Evolutionary conservation across 92 coral and sea anemone species (phyloP).

Genomic region (Phenganax stokvisi): DNA sequence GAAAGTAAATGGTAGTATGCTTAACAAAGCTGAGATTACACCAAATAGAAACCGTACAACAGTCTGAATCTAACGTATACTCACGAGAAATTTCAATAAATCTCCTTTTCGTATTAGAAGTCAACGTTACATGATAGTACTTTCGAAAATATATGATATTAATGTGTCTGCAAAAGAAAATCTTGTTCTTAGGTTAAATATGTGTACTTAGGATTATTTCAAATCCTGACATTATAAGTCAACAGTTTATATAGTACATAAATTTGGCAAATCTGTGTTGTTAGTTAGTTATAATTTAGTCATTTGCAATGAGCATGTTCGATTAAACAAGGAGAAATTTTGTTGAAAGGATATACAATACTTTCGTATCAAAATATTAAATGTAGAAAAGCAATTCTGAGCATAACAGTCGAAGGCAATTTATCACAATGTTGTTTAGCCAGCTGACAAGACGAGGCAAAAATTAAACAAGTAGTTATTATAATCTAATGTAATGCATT

Average conservation of each 20-base stretch:
- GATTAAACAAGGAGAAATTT: no score
- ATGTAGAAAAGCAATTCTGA: background rate
- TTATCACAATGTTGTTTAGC: conserved; percentile 17
- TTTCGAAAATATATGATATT: background rate
- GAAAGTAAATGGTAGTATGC: no score
- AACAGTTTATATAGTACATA: background rate
- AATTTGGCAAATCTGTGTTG: background rate
- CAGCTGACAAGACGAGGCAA: conserved; percentile 12
- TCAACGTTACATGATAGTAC: background rate
- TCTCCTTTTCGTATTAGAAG: no score
- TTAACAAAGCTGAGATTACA: no score
- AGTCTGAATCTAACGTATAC: no score
- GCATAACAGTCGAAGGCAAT: background rate
- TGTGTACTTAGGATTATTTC: background rate
- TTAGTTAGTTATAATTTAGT: background rate
- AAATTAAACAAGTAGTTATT: conserved; percentile 16
- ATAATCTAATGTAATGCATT: no score
- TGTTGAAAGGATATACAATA: no score
- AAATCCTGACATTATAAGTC: background rate
- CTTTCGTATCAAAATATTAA: no score
- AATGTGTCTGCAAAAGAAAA: background rate
- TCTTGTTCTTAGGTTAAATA: background rate
- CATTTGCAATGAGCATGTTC: background rate
- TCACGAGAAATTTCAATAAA: no score
- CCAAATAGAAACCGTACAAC: no score